Evolutionary conservation across 2,113 vertebrate species (phyloP), one percentile per base, ranked within the genome.

Genomic region (Orientallactaga bullata): DNA sequence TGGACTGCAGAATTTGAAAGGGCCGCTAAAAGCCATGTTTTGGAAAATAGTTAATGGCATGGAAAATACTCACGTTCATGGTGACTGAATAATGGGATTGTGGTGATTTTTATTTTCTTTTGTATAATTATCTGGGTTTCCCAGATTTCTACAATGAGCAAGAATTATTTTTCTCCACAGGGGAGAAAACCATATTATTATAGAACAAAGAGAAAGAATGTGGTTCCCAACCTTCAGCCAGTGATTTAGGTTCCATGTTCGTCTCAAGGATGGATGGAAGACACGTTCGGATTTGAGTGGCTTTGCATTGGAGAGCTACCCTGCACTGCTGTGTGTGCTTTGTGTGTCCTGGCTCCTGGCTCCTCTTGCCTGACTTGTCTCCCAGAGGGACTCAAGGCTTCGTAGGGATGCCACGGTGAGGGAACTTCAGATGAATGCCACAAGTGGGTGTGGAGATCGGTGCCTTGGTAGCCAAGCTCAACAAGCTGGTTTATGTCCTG

Each of bases 101-200:
- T 61, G 32, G 51, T 77, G 35, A 23, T 65, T 97, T 95, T 94
- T 80, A 85, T 86, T 89, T 96, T 92, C 42, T 92, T 85, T n/a
- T 69, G 37, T 42, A 82, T 17, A 83, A 20, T 61, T 85, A 21
- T 65, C 37, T 77, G 13, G 71, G 32, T 60, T 79, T 91, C 80
- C 78, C 9, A 85, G 78, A 58, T 89, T 81, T 89, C 65, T 73
- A 65, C 7, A 74, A 82, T 26, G 61, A 88, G 16, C 13, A 72
- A 86, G 30, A 82, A 69, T 89, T 89, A 66, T 72, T 92, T 90
- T 68, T 61, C 72, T 73, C 76, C 76, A 83, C 39, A 30, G 51
- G 35, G 7, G 11, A 23, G 5, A n/a, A 92, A 92, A 80, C 23
- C 11, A 58, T 18, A 84, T 35, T 42, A 61, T 55, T 72, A 60